phyloP scores from a whole-genome alignment of 2,888 invertebrate genomes.

The Scaptomyza polygonia region DNA sequence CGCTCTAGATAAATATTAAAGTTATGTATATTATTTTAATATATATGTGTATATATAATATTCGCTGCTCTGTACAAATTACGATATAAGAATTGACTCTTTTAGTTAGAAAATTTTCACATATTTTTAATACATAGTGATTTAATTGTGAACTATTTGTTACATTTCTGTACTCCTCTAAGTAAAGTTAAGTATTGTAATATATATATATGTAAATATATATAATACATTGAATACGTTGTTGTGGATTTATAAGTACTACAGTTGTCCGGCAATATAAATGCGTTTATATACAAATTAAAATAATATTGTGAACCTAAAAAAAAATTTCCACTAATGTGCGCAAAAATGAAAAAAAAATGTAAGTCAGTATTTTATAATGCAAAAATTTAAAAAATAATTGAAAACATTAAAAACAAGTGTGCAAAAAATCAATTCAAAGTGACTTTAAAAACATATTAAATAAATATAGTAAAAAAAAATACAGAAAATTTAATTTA shows the following conservation, averaged over 20 bases:
- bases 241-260: constrained; percentile 15
- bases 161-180: constrained; percentile 46
- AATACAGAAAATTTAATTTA: background rate
- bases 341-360: background rate
- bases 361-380: background rate
- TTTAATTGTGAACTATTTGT: constrained; percentile 72
- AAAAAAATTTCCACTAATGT: background rate
- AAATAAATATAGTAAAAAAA: background rate
- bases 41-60: constrained; percentile 35
- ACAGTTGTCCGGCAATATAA: constrained; percentile 41
- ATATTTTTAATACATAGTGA: constrained; percentile 81
- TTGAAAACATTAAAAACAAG: background rate
- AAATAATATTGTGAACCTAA: background rate
- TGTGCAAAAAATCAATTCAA: constrained; percentile 4
- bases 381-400: constrained; percentile 3
- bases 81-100: constrained; percentile 85
- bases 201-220: constrained; percentile 29
- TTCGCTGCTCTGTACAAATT: constrained; percentile 83
- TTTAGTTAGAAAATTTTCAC: constrained; percentile 85
- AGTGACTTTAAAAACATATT: background rate
- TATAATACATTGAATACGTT: constrained; percentile 44
- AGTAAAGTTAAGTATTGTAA: constrained; percentile 6
- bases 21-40: constrained; percentile 8
- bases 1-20: constrained; percentile 21
- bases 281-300: constrained; percentile 36